Evolutionary conservation across 2,888 invertebrate species (phyloP).

Genomic region (Tenthredo livida): DNA sequence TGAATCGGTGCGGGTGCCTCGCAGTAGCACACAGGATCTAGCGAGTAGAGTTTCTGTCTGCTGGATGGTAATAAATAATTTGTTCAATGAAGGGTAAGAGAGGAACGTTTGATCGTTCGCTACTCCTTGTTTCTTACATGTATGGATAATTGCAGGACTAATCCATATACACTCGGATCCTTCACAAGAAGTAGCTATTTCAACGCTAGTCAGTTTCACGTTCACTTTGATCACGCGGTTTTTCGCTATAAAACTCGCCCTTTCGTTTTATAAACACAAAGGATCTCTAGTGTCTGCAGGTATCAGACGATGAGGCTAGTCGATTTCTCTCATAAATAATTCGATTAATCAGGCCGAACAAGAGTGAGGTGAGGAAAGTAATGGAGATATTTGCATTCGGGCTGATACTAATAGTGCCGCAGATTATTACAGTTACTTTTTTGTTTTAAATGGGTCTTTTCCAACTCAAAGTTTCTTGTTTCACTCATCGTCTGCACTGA

Average conservation of each 20-base stretch:
- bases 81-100: slow-evolving; percentile 14
- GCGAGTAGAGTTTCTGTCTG: background rate
- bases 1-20: background rate
- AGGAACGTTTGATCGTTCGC: slow-evolving; percentile 38
- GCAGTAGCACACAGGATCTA: background rate
- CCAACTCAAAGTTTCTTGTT: background rate
- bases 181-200: background rate
- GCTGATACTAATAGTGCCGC: background rate
- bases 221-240: slow-evolving; percentile 22
- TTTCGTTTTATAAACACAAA: background rate
- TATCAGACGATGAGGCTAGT: background rate
- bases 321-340: background rate
- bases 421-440: background rate
- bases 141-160: slow-evolving; percentile 22
- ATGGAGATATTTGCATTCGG: background rate
- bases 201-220: background rate
- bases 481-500: background rate
- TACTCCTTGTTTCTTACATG: background rate
- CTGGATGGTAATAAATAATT: slow-evolving; percentile 39
- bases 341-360: background rate
- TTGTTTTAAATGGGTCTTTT: background rate
- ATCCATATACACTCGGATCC: background rate
- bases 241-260: background rate
- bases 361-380: background rate
- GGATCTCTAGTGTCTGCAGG: too few species aligned